Conservation (phyloP, 2,888 invertebrate species). For the Epirrhoe alternata region DNA sequence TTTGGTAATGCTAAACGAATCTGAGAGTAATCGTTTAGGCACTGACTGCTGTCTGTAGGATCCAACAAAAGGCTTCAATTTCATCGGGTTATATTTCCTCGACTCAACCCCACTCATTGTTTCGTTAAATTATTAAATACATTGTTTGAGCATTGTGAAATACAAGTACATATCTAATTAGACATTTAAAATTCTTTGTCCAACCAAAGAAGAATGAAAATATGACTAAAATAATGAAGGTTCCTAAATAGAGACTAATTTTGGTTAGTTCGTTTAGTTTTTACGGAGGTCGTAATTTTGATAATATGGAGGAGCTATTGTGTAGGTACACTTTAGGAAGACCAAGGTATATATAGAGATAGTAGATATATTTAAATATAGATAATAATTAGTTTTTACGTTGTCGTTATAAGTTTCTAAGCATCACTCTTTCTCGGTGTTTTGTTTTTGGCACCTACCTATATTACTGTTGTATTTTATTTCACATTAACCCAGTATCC, state of each 20-base stretch:
- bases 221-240: background rate
- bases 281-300: no score
- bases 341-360: no score
- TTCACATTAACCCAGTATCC: no score
- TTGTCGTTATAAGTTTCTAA: no score
- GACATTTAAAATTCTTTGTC: background rate
- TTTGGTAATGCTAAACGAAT: slow-evolving; percentile 13
- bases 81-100: slow-evolving; percentile 32
- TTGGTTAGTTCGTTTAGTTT: no score
- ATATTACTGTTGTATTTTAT: no score
- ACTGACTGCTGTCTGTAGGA: slow-evolving; percentile 22
- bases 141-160: slow-evolving; percentile 40
- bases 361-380: no score
- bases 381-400: no score
- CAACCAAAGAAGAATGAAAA: background rate
- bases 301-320: no score
- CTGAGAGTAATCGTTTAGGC: slow-evolving; percentile 12
- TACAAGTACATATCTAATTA: slow-evolving; percentile 23
- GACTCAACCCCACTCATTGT: slow-evolving; percentile 36
- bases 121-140: slow-evolving; percentile 40
- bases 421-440: no score
- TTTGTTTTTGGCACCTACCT: no score
- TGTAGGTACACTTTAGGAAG: no score
- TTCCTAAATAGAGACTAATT: background rate
- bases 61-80: slow-evolving; percentile 33